Conservation (phyloP, 2,888 invertebrate species). For the Morpho deidamia region DNA sequence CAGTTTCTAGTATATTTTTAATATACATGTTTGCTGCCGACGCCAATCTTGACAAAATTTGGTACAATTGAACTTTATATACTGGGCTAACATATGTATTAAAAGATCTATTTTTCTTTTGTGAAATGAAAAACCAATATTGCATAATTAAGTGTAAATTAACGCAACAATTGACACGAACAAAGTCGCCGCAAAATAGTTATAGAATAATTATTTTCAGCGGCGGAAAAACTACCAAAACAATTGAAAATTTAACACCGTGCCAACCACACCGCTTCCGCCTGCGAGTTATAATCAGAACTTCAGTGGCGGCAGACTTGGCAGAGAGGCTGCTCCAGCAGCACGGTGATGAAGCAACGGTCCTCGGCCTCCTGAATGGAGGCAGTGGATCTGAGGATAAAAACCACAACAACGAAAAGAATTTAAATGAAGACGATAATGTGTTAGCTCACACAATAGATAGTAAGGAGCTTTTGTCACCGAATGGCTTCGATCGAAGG, state of each 20-base stretch:
- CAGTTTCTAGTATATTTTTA: too few relatives aligned
- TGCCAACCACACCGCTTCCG: conserved; percentile 70
- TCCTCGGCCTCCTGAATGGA: conserved; percentile 31
- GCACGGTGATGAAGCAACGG: conserved; percentile 37
- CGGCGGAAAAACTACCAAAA: conserved; percentile 59
- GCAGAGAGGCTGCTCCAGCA: conserved; percentile 38
- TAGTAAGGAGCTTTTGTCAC: conserved; percentile 13
- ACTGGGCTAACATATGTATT: too few relatives aligned
- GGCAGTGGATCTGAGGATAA: conserved; percentile 6
- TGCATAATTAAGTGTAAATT: too few relatives aligned
- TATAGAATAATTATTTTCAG: conserved; percentile 37
- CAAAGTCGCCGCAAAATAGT: too few relatives aligned
- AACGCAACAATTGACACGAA: too few relatives aligned
- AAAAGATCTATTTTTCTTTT: too few relatives aligned
- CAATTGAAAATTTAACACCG: conserved; percentile 63
- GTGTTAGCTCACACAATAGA: conserved; percentile 5
- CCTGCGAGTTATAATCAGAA: conserved; percentile 50
- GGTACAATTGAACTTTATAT: too few relatives aligned
- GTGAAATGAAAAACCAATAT: too few relatives aligned
- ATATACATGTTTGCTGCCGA: too few relatives aligned
- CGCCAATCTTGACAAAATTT: too few relatives aligned
- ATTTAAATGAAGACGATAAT: conserved; percentile 6
- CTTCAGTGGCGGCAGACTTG: conserved; percentile 35
- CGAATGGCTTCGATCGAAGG: conserved; percentile 7
- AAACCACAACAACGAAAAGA: conserved; percentile 4